Evolutionary conservation across 2,888 invertebrate genomes (phyloP).

Genomic region (Drosophila fulvimacula): DNA sequence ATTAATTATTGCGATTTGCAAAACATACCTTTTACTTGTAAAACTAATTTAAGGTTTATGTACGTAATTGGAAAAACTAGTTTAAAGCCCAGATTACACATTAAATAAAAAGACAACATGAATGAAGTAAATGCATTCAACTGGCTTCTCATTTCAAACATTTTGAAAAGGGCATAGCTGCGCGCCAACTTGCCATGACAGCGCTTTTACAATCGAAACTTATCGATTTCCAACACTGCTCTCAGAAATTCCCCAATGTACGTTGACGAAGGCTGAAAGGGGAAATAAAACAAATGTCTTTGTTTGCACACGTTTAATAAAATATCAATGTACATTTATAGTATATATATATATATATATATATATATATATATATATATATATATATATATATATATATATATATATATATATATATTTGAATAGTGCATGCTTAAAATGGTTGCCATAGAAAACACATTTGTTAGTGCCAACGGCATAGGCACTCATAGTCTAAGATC

Average conservation of each 20-base stretch:
- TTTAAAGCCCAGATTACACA: constrained; percentile 47
- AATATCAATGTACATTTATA: constrained; percentile 27
- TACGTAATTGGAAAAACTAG: constrained; percentile 60
- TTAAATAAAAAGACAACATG: constrained; percentile 45
- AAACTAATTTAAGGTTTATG: constrained; percentile 54
- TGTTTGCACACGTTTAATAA: constrained; percentile 34
- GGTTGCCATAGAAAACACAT: constrained; percentile 23
- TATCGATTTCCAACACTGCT: constrained; percentile 1
- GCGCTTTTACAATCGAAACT: no score
- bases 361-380: no score
- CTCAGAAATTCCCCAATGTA: neutral
- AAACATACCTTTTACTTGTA: constrained; percentile 55
- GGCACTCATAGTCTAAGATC: constrained; percentile 26
- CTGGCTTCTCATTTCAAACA: neutral
- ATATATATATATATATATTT: neutral
- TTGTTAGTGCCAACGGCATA: constrained; percentile 19
- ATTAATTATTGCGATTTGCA: constrained; percentile 52
- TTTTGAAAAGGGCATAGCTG: neutral
- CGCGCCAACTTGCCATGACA: constrained; percentile 2
- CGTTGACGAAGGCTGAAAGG: neutral
- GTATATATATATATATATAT: neutral
- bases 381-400: no score
- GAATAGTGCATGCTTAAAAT: constrained; percentile 12
- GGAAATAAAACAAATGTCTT: neutral
- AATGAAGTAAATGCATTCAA: constrained; percentile 35